These are phyloP conservation scores for Polypterus bichir DNA, from an alignment of 2,113 vertebrate genomes.

Conservation along the genomic window DNA sequence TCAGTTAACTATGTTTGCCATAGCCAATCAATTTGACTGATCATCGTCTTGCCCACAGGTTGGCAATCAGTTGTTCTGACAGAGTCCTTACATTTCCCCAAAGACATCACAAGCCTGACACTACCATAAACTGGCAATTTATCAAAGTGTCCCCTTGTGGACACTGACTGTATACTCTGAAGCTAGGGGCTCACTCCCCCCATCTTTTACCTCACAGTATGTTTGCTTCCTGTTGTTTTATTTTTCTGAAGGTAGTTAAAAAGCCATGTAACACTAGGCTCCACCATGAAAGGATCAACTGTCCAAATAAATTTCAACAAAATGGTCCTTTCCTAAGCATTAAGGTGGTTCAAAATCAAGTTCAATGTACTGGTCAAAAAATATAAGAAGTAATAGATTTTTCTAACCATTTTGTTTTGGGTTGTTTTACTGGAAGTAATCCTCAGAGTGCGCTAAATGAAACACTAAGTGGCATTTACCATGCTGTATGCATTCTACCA, in stretches of 20 bases:
- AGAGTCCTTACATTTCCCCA: conserved; percentile 64
- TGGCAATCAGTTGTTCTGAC: conserved; percentile 77
- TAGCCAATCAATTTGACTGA: conserved; percentile 85
- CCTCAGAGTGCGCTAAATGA: no score
- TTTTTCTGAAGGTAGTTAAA: conserved; percentile 11
- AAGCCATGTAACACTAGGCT: conserved; percentile 23
- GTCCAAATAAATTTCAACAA: no score
- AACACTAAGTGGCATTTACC: no score
- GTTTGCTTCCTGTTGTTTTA: conserved; percentile 1
- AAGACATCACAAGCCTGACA: conserved; percentile 68
- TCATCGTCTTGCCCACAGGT: conserved; percentile 68
- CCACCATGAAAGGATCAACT: no score
- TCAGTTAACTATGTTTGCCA: conserved; percentile 68
- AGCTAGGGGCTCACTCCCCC: conserved; percentile 21
- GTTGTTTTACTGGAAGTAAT: no score
- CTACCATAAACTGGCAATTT: conserved; percentile 79
- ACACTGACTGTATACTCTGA: conserved; percentile 23
- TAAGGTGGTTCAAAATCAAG: no score
- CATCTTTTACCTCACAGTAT: background rate
- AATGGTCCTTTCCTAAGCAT: no score
- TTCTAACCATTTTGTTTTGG: no score
- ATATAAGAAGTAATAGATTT: no score
- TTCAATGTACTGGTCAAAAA: no score
- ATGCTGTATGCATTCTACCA: no score
- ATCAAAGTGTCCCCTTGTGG: conserved; percentile 73